phyloP scores from a whole-genome alignment of 2,797 vertebrate species.

The Sylvia borin region DNA sequence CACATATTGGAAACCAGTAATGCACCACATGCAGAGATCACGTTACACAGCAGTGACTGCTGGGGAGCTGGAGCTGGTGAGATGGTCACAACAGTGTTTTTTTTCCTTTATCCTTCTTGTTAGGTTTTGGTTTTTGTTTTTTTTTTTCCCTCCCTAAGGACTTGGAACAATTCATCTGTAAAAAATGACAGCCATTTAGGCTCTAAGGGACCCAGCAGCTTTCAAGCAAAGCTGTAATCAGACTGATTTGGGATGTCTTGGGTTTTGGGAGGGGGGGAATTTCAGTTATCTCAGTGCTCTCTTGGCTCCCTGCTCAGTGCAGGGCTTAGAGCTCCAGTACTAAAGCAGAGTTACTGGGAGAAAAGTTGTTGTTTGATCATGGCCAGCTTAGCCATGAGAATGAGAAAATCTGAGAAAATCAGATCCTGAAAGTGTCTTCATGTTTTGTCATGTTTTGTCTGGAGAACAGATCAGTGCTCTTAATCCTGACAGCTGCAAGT shows the following conservation, averaged over 20 bases:
- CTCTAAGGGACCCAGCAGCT: neutral
- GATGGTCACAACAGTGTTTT: neutral
- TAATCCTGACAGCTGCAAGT: conserved; percentile 6
- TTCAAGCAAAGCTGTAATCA: conserved; percentile 18
- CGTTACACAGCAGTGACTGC: neutral
- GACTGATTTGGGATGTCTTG: neutral
- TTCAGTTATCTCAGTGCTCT: neutral
- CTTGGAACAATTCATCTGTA: neutral
- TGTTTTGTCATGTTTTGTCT: neutral
- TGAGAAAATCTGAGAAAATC: neutral
- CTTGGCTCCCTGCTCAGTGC: neutral
- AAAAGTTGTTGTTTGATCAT: neutral
- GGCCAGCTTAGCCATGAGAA: neutral
- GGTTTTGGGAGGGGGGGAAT: neutral
- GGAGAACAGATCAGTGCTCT: neutral
- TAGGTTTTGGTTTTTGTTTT: too few species aligned
- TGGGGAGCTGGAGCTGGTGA: neutral
- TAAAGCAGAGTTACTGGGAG: neutral
- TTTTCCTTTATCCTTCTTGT: neutral
- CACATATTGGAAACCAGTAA: conserved; percentile 51
- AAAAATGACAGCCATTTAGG: neutral
- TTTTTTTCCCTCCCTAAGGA: neutral
- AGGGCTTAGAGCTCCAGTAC: neutral
- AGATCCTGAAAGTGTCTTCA: neutral
- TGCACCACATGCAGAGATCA: neutral